Evolutionary conservation across 2,113 vertebrate genomes (phyloP).

Genomic region (Barnardius zonarius): DNA sequence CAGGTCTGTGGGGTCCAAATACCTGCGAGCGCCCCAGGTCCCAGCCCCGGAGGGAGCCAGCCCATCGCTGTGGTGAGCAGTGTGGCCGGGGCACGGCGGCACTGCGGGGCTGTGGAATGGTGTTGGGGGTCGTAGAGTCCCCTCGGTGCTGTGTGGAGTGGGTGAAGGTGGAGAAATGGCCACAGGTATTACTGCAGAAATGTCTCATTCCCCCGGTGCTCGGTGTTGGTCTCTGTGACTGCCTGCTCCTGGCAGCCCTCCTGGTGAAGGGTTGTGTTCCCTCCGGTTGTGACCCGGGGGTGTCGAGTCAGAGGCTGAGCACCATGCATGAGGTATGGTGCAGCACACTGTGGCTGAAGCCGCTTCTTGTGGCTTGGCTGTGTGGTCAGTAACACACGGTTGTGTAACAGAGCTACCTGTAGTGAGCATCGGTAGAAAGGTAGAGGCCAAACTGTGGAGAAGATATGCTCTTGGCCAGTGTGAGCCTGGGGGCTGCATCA

Average conservation of each 20-base stretch:
- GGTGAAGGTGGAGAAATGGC: neutral
- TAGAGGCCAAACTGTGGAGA: neutral
- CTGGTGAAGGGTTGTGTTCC: neutral
- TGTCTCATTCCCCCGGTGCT: neutral
- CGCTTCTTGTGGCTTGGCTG: neutral
- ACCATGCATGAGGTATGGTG: fast-evolving
- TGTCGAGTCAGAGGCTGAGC: neutral
- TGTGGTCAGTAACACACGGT: no score
- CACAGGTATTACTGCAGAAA: neutral
- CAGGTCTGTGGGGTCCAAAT: neutral
- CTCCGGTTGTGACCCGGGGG: neutral
- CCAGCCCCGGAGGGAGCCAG: neutral
- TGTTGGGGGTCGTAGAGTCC: neutral
- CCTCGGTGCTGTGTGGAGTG: neutral
- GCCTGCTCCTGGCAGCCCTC: neutral
- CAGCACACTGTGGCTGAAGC: no score
- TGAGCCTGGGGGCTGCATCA: neutral
- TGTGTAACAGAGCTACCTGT: neutral
- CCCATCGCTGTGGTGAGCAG: neutral
- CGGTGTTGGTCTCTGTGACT: neutral
- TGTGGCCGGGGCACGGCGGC: neutral
- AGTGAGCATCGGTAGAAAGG: no score
- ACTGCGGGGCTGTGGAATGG: neutral
- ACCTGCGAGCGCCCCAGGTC: neutral
- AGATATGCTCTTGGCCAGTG: neutral